Evolutionary conservation across 2,797 vertebrate species (phyloP).

Genomic region (Hafferia zeledoni): DNA sequence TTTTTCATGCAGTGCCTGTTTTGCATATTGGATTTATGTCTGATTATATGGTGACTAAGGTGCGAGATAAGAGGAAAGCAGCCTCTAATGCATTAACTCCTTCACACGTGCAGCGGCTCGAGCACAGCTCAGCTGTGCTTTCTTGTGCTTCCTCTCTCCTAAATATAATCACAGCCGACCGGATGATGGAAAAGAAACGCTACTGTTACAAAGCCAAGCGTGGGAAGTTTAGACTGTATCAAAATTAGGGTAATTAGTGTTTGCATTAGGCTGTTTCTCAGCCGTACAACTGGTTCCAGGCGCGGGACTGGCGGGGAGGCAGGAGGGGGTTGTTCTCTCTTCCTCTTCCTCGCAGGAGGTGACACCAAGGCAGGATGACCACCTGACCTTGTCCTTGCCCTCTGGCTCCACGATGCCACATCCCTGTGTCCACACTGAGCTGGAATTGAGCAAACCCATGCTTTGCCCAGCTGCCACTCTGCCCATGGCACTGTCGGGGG

Average conservation of each 20-base stretch:
- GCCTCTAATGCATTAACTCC: background rate
- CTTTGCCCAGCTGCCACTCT: background rate
- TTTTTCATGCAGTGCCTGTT: background rate
- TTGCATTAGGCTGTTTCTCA: background rate
- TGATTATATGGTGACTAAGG: background rate
- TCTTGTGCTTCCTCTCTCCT: background rate
- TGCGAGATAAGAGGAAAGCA: background rate
- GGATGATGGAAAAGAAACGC: background rate
- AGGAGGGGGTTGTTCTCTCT: background rate
- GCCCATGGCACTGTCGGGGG: fast-evolving
- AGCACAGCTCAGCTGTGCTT: fast-evolving
- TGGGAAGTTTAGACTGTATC: background rate
- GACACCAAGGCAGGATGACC: fast-evolving
- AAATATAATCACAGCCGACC: background rate
- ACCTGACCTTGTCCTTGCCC: fast-evolving
- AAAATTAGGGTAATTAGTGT: conserved; percentile 10
- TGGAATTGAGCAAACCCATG: background rate
- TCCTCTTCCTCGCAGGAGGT: background rate
- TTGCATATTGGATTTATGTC: background rate
- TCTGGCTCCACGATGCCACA: fast-evolving
- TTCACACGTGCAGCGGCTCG: fast-evolving
- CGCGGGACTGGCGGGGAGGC: fast-evolving
- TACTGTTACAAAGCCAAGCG: background rate
- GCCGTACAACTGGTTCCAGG: fast-evolving
- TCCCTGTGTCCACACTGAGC: fast-evolving